A percentile compares a stretch with the other conserved stretches of the same genome.
Evolutionary conservation across 2,797 vertebrate species (phyloP).

Genomic region (Hydrolagus colliei): DNA sequence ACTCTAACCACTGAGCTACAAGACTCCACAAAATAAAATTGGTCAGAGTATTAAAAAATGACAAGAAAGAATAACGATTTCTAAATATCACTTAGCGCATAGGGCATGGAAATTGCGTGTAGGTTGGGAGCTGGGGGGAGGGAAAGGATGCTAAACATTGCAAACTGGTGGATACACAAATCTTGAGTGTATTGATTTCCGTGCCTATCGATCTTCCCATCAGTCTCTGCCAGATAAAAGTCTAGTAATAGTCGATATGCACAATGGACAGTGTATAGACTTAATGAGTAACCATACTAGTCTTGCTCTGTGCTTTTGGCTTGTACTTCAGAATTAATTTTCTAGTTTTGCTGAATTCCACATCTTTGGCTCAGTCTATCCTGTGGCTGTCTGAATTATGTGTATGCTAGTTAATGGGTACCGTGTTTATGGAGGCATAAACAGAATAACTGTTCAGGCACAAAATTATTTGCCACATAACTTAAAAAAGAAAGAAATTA

Average conservation of each 20-base stretch:
- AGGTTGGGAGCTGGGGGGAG: not conserved
- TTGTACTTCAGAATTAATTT: constrained; percentile 17
- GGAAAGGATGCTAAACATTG: not conserved
- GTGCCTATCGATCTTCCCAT: constrained; percentile 9
- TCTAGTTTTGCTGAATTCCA: not conserved
- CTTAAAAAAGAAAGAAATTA: not conserved
- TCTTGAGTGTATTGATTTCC: not conserved
- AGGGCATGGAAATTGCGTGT: not conserved
- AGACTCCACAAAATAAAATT: no score
- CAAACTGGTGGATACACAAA: not conserved
- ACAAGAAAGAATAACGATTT: not conserved
- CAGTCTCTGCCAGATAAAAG: constrained; percentile 1
- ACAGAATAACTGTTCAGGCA: not conserved
- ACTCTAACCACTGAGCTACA: no score
- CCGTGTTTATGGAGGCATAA: not conserved
- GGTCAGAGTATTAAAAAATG: not conserved
- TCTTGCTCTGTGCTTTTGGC: not conserved
- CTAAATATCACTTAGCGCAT: not conserved
- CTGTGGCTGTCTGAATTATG: not conserved
- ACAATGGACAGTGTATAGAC: not conserved
- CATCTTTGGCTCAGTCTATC: not conserved
- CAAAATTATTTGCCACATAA: not conserved
- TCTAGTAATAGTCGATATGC: not conserved
- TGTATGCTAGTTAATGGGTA: not conserved
- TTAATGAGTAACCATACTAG: not conserved